phyloP scores from a whole-genome alignment of 2,113 vertebrate species.

The Mugil cephalus region DNA sequence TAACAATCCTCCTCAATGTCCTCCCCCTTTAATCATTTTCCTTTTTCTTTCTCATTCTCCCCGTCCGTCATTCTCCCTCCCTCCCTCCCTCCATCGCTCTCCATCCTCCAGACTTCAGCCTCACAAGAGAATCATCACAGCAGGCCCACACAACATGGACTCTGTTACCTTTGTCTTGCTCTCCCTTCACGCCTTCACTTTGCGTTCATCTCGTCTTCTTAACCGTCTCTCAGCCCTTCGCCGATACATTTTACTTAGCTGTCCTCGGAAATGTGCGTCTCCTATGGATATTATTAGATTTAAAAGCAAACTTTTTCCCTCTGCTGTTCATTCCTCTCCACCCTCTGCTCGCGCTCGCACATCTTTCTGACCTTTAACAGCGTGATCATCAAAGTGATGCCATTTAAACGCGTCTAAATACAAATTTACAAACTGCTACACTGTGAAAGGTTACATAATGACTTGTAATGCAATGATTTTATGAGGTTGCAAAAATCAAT shows the following conservation, averaged over 20 bases:
- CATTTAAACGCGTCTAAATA: slow-evolving; percentile 52
- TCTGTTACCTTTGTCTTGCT: slow-evolving; percentile 58
- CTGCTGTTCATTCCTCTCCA: slow-evolving; percentile 7
- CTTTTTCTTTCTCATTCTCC: slow-evolving; percentile 44
- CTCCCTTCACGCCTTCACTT: slow-evolving; percentile 16
- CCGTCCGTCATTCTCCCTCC: slow-evolving; percentile 56
- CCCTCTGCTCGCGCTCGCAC: slow-evolving; percentile 22
- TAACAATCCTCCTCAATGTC: slow-evolving; percentile 62
- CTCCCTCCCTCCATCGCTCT: slow-evolving; percentile 9
- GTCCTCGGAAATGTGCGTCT: too few relatives aligned
- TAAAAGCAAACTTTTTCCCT: background rate
- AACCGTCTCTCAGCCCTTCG: background rate
- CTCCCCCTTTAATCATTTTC: slow-evolving; percentile 69
- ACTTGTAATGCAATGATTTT: slow-evolving; percentile 16
- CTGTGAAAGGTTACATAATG: slow-evolving; percentile 53
- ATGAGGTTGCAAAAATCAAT: slow-evolving; percentile 33
- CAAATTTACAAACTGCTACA: slow-evolving; percentile 31
- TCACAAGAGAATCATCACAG: slow-evolving; percentile 58
- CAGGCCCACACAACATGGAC: slow-evolving; percentile 74
- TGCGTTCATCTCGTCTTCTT: slow-evolving; percentile 3
- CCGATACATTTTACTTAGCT: background rate
- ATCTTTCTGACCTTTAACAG: slow-evolving; percentile 60
- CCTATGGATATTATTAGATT: too few relatives aligned
- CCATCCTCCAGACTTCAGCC: slow-evolving; percentile 64
- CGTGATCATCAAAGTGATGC: slow-evolving; percentile 52